Base-by-base conservation (phyloP, 2,888 invertebrate genomes). In the Eilema caniola region DNA sequence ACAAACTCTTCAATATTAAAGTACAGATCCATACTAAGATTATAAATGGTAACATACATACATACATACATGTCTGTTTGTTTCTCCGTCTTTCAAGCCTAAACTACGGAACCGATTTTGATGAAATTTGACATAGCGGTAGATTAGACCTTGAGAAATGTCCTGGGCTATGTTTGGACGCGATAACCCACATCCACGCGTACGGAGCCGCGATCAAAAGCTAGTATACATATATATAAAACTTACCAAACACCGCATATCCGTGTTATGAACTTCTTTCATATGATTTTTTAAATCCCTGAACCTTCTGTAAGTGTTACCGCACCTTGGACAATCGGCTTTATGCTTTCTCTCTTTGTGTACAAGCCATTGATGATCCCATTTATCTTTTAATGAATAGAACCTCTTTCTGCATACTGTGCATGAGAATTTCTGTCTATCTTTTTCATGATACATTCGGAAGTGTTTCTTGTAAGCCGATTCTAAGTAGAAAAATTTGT, bases 351-450 rank as follows among this genome's bases (percentile, higher is more conserved):
- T 66, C 1, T 85, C 79, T 3, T 84, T 78, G 37, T 92, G 92
- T 0, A 71, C 77, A 0, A 74, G 16, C 92, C 92, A 92, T 77
- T 84, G 73, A 41, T 93, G 93, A 3, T 90, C 88, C 91, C 90
- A 91, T 68, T 88, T 89, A 0, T 74, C 60, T 20, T 80, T 84
- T 2, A 87, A 0, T 0, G 69, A 37, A 0, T 0, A 0, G 57
- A 89, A 90, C 0, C 57, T 47, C 0, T 60, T 0, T 0, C 69
- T 63, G 73, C 93, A 93, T 0, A 81, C 53, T 0, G 31, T 10
- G 56, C 93, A 93, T 0, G 41, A 62, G 63, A 69, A 85, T 0
- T 67, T 71, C 0, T 16, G 0, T 0, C 1, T 0, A 0, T 2
- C 0, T 2, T 33, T 74, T 0, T 78, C 67, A 66, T 86, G 85